A percentile compares a stretch with the other conserved stretches of the same genome.
Evolutionary conservation across 2,888 invertebrate species (phyloP).

Genomic region (Leptura quadrifasciata): DNA sequence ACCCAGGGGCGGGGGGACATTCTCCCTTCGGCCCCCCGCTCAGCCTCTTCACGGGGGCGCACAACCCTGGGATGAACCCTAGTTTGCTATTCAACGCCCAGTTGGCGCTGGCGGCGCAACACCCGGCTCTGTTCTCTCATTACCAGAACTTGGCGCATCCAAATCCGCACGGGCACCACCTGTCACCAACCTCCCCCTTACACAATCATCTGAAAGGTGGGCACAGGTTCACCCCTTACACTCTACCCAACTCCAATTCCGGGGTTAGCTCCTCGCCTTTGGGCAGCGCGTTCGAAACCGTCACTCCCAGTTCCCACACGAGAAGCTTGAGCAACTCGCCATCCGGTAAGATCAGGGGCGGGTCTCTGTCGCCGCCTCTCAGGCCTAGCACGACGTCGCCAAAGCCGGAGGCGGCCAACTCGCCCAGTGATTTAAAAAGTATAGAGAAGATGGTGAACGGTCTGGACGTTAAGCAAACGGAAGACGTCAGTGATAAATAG

Average conservation of each 20-base stretch:
- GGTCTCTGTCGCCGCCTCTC: slow-evolving; percentile 75
- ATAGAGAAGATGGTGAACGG: slow-evolving; percentile 99
- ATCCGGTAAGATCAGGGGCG: slow-evolving; percentile 73
- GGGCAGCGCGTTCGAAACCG: slow-evolving; percentile 92
- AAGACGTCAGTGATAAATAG: slow-evolving; percentile 69
- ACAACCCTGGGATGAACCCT: slow-evolving; percentile 85
- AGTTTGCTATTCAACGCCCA: slow-evolving; percentile 93
- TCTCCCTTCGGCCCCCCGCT: slow-evolving; percentile 83
- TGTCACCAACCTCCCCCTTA: slow-evolving; percentile 78
- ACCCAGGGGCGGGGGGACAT: slow-evolving; percentile 81
- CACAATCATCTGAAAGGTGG: slow-evolving; percentile 83
- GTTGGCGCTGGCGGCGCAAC: slow-evolving; percentile 90
- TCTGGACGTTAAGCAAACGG: slow-evolving; percentile 86
- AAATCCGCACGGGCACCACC: slow-evolving; percentile 76
- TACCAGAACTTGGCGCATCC: slow-evolving; percentile 80
- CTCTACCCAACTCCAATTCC: slow-evolving; percentile 80
- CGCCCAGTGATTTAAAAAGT: slow-evolving; percentile 91
- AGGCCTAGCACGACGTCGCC: slow-evolving; percentile 78
- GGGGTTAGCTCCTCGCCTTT: slow-evolving; percentile 77
- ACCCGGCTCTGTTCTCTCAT: slow-evolving; percentile 85
- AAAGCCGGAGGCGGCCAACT: slow-evolving; percentile 75
- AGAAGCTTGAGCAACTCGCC: slow-evolving; percentile 80
- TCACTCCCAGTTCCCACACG: slow-evolving; percentile 85
- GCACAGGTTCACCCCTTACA: slow-evolving; percentile 93
- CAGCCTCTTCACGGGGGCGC: slow-evolving; percentile 77